Evolutionary conservation across 1,140 invertebrate genomes (phyloP).

Genomic region (Caenorhabditis remanei): DNA sequence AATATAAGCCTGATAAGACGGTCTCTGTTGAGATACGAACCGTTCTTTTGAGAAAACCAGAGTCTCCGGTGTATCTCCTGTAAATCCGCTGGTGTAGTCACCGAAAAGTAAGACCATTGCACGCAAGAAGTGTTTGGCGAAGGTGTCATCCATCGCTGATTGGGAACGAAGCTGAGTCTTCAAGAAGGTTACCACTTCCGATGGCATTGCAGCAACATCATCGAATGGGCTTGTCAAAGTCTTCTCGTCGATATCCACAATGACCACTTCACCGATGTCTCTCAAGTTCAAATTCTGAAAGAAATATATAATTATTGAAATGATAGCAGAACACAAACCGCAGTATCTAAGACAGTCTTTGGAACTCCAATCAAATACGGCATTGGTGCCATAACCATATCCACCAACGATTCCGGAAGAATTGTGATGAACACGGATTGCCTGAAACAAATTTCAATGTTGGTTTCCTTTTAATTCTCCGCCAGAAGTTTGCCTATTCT

Average conservation of each 20-base stretch:
- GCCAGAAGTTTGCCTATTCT: neutral
- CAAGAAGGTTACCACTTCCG: constrained; percentile 59
- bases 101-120: constrained; percentile 29
- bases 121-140: constrained; percentile 28
- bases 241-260: constrained; percentile 68
- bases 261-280: constrained; percentile 66
- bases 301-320: too few species aligned
- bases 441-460: constrained; percentile 64
- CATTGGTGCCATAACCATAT: constrained; percentile 75
- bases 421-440: constrained; percentile 75
- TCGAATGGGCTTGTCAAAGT: constrained; percentile 60
- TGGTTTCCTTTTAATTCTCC: neutral
- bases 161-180: constrained; percentile 22
- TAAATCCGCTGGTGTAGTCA: constrained; percentile 42
- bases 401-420: constrained; percentile 68
- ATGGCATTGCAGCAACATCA: constrained; percentile 61
- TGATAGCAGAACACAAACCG: neutral
- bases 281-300: constrained; percentile 32
- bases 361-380: constrained; percentile 76
- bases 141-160: constrained; percentile 44
- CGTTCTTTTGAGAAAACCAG: constrained; percentile 65
- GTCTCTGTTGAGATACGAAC: constrained; percentile 69
- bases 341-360: constrained; percentile 66
- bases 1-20: constrained; percentile 68
- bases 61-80: neutral